Evolutionary conservation across 2,113 vertebrate species (phyloP), one percentile per base, ranked within the genome.

Genomic region (Parus major): DNA sequence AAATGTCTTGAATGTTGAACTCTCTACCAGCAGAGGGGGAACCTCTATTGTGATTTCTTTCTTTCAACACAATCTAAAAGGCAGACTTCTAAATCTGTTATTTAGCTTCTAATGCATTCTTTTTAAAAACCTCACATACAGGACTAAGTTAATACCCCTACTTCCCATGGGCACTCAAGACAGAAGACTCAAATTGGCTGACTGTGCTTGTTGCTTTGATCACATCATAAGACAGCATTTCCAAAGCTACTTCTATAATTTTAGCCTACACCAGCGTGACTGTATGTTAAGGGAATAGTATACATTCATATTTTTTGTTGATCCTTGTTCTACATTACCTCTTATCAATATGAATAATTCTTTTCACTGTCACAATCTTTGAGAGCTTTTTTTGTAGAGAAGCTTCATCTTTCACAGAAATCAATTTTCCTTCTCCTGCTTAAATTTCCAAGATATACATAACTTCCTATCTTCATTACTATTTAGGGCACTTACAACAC

Each of bases 1-100:
- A 36, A 89, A 66, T 44, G 27, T 35, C 39, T 39, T 78, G 75
- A 95, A 85, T 61, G 65, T 63, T 55, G 65, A 95, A 57, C 50
- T 68, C 66, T 92, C 72, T 33, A 86, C 84, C 87, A 93, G 66
- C 56, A 80, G 65, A 92, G 84, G 92, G 78, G 36, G 76, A 72
- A 71, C 78, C 75, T 93, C 81, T 80, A 88, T 95, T 84, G 55
- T 75, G 49, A 91, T 75, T 76, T 97, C 59, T 63, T 64, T 93
- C 52, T 93, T 93, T 78, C 52, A 76, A 90, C 1, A 31, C 14
- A 53, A n/a, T 91, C 81, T 70, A 72, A 94, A 95, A 93, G 79
- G 27, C 29, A 90, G 41, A 47, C 11, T 82, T 95, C 59, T 69
- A 96, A 85, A 93, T 35, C 29, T 11, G 35, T 86, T 87, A 81